A percentile compares a stretch with the other conserved stretches of the same genome.
Conservation (phyloP, 2,113 vertebrate species). For the Podarcis raffonei region DNA sequence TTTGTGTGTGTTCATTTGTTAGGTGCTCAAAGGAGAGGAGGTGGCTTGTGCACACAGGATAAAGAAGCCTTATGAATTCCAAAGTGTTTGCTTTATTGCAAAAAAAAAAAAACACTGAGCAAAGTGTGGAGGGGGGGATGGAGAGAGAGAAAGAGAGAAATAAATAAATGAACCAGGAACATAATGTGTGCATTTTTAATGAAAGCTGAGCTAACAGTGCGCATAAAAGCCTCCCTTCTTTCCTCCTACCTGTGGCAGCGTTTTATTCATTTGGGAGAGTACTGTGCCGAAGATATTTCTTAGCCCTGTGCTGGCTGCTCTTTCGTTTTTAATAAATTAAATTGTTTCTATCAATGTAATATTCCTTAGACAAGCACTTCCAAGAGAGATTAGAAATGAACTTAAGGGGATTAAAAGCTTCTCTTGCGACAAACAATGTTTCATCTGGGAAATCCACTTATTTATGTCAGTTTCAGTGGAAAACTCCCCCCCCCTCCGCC, state of each 20-base stretch:
- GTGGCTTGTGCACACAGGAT: conserved; percentile 67
- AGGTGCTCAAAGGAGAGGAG: conserved; percentile 64
- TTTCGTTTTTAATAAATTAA: conserved; percentile 80
- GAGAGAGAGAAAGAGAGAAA: conserved; percentile 35
- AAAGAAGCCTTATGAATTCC: conserved; percentile 72
- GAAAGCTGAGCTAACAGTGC: conserved; percentile 56
- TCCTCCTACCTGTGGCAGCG: conserved; percentile 64
- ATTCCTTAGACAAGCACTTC: conserved; percentile 81
- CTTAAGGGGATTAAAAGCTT: conserved; percentile 85
- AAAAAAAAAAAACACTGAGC: conserved; percentile 58
- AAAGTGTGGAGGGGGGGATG: not conserved
- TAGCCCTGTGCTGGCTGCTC: conserved; percentile 66
- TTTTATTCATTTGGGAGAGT: conserved; percentile 72
- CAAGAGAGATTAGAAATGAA: conserved; percentile 83
- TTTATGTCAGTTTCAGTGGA: conserved; percentile 81
- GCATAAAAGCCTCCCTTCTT: conserved; percentile 12
- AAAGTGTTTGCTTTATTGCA: conserved; percentile 71
- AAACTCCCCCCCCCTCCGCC: conserved; percentile 11
- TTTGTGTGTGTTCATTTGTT: conserved; percentile 70
- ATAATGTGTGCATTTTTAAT: conserved; percentile 71
- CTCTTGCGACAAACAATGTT: conserved; percentile 82
- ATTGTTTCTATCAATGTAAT: conserved; percentile 80
- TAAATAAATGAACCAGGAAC: conserved; percentile 22
- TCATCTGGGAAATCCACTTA: conserved; percentile 82
- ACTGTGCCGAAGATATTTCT: conserved; percentile 57